Evolutionary conservation across 1,140 invertebrate species (phyloP).

Genomic region (Cydia amplana): DNA sequence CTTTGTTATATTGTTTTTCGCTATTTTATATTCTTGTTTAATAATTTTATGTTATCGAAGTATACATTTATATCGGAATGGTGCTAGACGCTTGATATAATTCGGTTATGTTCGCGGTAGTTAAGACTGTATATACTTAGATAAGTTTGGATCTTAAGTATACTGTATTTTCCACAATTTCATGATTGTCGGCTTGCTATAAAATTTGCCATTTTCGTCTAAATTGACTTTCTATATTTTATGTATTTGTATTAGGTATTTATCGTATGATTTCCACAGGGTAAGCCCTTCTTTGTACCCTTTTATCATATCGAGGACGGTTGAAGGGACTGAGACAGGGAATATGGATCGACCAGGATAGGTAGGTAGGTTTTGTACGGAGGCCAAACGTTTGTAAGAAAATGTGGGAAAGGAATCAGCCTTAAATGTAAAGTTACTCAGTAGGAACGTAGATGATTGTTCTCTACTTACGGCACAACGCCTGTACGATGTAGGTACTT

Average conservation of each 20-base stretch:
- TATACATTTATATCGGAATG: constrained; percentile 73
- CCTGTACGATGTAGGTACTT: constrained; percentile 54
- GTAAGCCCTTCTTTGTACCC: constrained; percentile 60
- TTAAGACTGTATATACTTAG: constrained; percentile 65
- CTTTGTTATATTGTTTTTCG: constrained; percentile 68
- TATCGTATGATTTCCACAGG: constrained; percentile 62
- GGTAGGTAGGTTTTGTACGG: constrained; percentile 74
- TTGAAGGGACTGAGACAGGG: constrained; percentile 74
- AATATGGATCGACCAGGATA: constrained; percentile 64
- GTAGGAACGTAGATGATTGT: constrained; percentile 17
- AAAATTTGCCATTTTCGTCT: constrained; percentile 54
- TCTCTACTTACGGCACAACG: constrained; percentile 20
- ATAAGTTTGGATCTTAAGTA: constrained; percentile 39
- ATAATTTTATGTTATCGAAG: constrained; percentile 72
- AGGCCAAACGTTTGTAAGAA: constrained; percentile 61
- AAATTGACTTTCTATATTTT: constrained; percentile 39
- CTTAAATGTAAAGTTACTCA: constrained; percentile 37
- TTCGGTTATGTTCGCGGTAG: constrained; percentile 63
- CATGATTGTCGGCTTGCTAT: constrained; percentile 37
- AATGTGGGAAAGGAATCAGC: constrained; percentile 50
- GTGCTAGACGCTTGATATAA: constrained; percentile 74
- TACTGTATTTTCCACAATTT: constrained; percentile 33
- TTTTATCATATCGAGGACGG: constrained; percentile 63
- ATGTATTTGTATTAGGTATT: constrained; percentile 43
- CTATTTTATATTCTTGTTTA: constrained; percentile 63